Conservation (phyloP, 2,113 vertebrate species). For the Anser brachyrhynchus region DNA sequence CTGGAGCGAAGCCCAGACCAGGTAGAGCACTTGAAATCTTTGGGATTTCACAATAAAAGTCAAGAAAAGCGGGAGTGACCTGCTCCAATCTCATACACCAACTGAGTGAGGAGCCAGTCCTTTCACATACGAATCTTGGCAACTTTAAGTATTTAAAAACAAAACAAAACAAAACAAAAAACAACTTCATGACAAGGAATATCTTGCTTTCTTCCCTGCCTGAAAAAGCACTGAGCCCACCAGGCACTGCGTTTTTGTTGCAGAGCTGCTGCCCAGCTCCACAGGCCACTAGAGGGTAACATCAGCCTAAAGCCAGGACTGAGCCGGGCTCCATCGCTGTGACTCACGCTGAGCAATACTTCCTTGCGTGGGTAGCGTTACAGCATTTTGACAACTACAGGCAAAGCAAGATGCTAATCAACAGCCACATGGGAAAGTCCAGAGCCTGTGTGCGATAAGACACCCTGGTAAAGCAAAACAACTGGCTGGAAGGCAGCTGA, state of each 20-base stretch:
- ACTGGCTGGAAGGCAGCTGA: background rate
- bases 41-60: background rate
- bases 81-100: fast-evolving
- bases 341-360: background rate
- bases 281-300: constrained; percentile 58
- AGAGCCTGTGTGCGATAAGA: background rate
- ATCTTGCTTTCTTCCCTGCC: background rate
- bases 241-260: background rate
- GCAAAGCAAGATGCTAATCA: background rate
- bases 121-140: background rate
- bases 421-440: constrained; percentile 8
- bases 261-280: fast-evolving
- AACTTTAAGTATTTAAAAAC: background rate
- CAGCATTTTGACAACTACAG: background rate
- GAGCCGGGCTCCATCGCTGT: background rate
- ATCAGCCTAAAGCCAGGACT: background rate
- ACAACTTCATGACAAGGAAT: fast-evolving
- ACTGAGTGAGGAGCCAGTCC: background rate
- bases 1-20: background rate
- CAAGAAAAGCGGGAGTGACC: background rate
- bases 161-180: too few species aligned
- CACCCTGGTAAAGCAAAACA: background rate
- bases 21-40: background rate
- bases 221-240: background rate
- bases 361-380: background rate